These are phyloP conservation scores for Cataglyphis altisquamis DNA, from an alignment of 2,888 invertebrate genomes.

Conservation along the genomic window DNA sequence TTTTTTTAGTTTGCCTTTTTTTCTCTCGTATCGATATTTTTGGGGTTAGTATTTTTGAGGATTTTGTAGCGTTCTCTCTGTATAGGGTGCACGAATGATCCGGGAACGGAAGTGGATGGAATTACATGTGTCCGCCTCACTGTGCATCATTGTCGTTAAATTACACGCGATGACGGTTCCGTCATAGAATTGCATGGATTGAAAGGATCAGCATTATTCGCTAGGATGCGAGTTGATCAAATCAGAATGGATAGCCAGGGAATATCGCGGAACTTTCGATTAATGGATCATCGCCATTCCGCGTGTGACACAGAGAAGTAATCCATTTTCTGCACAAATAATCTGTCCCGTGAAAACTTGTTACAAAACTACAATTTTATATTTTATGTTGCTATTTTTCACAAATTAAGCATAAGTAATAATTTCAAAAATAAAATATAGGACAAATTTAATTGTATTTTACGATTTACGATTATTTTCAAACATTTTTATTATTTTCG, in stretches of 20 bases:
- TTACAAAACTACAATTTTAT: neutral
- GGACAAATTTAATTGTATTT: neutral
- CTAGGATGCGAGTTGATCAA: slow-evolving; percentile 42
- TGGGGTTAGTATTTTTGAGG: neutral
- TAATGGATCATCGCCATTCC: slow-evolving; percentile 37
- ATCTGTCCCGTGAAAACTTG: neutral
- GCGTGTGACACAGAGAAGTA: slow-evolving; percentile 11
- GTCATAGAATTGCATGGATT: neutral
- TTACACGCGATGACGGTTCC: slow-evolving; percentile 44
- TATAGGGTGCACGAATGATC: neutral
- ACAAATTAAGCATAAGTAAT: neutral
- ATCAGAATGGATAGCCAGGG: slow-evolving; percentile 44
- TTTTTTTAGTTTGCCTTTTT: neutral
- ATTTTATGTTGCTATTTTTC: slow-evolving; percentile 7
- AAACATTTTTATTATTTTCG: neutral
- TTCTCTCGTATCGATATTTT: neutral
- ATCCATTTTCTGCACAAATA: slow-evolving; percentile 41
- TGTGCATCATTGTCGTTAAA: slow-evolving; percentile 53
- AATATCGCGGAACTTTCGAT: slow-evolving; percentile 52
- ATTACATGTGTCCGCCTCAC: slow-evolving; percentile 58
- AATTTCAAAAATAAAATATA: neutral
- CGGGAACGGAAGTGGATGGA: slow-evolving; percentile 41
- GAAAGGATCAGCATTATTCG: slow-evolving; percentile 38
- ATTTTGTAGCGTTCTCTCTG: neutral
- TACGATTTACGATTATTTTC: neutral